A percentile compares a stretch with the other conserved stretches of the same genome.
Evolutionary conservation across 2,888 invertebrate species (phyloP).

Genomic region (Aspidapion aeneum): DNA sequence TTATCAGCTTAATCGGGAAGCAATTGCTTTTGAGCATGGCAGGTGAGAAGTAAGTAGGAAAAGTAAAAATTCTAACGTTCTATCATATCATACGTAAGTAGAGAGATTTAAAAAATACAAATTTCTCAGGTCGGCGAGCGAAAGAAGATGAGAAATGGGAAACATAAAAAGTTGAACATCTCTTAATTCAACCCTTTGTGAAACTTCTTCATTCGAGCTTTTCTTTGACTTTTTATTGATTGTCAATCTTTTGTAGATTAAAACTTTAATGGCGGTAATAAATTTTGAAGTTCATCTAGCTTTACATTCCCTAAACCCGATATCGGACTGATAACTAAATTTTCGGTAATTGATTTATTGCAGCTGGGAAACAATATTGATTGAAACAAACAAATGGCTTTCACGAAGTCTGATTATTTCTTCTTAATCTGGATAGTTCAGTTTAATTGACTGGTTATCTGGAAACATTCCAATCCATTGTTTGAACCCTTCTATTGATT

Average conservation of each 20-base stretch:
- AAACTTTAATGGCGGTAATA: too few relatives aligned
- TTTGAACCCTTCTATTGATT: neutral
- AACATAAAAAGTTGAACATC: conserved; percentile 20
- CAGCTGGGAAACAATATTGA: neutral
- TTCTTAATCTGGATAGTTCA: neutral
- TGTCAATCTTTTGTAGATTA: too few relatives aligned
- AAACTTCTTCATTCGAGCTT: neutral
- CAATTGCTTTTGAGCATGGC: too few relatives aligned
- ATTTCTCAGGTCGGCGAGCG: too few relatives aligned
- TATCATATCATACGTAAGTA: too few relatives aligned
- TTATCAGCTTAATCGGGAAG: too few relatives aligned
- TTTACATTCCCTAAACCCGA: neutral
- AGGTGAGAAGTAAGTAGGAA: too few relatives aligned
- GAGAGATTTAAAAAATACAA: too few relatives aligned
- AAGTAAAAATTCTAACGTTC: too few relatives aligned
- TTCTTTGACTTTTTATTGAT: too few relatives aligned
- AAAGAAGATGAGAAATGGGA: conserved; percentile 20
- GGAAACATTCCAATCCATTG: neutral
- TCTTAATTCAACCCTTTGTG: neutral
- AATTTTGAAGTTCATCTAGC: neutral
- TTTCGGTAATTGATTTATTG: neutral
- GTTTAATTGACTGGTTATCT: neutral
- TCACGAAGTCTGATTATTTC: neutral
- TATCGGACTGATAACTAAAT: neutral
- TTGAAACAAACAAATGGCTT: neutral